Conservation (phyloP, 2,888 invertebrate species). For the Eilema sororculum region DNA sequence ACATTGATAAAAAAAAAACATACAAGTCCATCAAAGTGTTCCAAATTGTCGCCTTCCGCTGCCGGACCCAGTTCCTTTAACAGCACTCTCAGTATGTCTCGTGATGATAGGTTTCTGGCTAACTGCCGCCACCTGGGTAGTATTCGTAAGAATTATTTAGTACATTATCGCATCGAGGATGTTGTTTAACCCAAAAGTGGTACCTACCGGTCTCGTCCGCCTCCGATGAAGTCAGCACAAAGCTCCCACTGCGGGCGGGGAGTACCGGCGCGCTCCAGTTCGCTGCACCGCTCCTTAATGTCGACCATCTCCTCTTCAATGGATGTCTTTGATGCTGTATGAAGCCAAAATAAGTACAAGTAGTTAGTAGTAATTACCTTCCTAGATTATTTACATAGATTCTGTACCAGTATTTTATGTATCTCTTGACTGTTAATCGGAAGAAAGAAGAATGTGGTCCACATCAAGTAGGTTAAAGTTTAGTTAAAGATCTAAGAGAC, state of each 20-base stretch:
- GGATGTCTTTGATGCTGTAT: slow-evolving; percentile 65
- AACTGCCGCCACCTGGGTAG: slow-evolving; percentile 78
- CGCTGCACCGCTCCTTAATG: slow-evolving; percentile 75
- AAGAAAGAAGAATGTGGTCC: too few species aligned
- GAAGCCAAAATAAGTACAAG: neutral
- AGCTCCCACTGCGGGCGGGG: slow-evolving; percentile 83
- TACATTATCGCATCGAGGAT: neutral
- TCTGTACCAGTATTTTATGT: too few species aligned
- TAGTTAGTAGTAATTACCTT: too few species aligned
- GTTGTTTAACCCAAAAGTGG: too few species aligned
- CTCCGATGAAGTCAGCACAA: slow-evolving; percentile 83
- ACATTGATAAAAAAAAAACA: slow-evolving; percentile 22
- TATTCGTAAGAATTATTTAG: neutral
- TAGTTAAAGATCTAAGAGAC: too few species aligned
- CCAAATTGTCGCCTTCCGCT: slow-evolving; percentile 78
- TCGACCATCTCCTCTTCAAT: slow-evolving; percentile 76
- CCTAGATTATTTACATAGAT: too few species aligned
- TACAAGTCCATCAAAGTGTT: slow-evolving; percentile 83
- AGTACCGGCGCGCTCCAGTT: slow-evolving; percentile 81
- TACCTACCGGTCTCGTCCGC: slow-evolving; percentile 75
- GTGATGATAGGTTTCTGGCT: slow-evolving; percentile 74
- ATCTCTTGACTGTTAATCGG: too few species aligned
- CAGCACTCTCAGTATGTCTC: slow-evolving; percentile 76
- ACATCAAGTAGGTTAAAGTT: too few species aligned
- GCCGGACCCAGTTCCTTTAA: slow-evolving; percentile 83